These are phyloP conservation scores for Ictalurus furcatus DNA, from an alignment of 2,113 vertebrate species.

Conservation along the genomic window DNA sequence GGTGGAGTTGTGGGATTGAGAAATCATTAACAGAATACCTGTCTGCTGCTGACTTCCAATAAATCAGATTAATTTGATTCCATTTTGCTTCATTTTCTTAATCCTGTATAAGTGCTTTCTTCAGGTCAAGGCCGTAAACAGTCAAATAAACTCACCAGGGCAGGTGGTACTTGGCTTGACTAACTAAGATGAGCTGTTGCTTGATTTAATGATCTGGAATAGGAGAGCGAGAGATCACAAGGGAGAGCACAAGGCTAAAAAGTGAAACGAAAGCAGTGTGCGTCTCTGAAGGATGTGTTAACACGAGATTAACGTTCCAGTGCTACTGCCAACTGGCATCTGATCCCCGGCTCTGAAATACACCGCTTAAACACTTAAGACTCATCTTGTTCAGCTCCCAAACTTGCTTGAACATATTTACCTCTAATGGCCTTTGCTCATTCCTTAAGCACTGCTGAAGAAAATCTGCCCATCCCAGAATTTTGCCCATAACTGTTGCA, in stretches of 20 bases:
- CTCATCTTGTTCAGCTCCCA: slow-evolving; percentile 34
- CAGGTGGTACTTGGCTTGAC: slow-evolving; percentile 6
- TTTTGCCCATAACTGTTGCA: not conserved
- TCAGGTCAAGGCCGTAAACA: not conserved
- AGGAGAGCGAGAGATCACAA: slow-evolving; percentile 31
- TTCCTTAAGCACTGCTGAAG: slow-evolving; percentile 19
- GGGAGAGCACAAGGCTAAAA: slow-evolving; percentile 38
- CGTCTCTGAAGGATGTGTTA: slow-evolving; percentile 41
- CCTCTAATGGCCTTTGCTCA: slow-evolving; percentile 5
- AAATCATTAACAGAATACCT: slow-evolving; percentile 74
- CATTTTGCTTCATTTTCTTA: not conserved
- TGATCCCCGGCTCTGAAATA: slow-evolving; percentile 34
- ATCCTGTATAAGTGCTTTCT: not conserved
- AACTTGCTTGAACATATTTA: slow-evolving; percentile 55
- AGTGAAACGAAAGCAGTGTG: slow-evolving; percentile 27
- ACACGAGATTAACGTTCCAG: slow-evolving; percentile 48
- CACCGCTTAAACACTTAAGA: slow-evolving; percentile 38
- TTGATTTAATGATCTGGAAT: slow-evolving; percentile 37
- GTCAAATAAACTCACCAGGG: not conserved
- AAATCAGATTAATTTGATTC: slow-evolving; percentile 60
- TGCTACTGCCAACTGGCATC: slow-evolving; percentile 50
- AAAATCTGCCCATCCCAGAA: not conserved
- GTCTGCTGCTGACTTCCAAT: slow-evolving; percentile 66
- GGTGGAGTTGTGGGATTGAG: slow-evolving; percentile 34
- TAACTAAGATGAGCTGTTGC: slow-evolving; percentile 22